Base-by-base conservation (phyloP, 2,113 vertebrate species). In the Zeus faber region DNA sequence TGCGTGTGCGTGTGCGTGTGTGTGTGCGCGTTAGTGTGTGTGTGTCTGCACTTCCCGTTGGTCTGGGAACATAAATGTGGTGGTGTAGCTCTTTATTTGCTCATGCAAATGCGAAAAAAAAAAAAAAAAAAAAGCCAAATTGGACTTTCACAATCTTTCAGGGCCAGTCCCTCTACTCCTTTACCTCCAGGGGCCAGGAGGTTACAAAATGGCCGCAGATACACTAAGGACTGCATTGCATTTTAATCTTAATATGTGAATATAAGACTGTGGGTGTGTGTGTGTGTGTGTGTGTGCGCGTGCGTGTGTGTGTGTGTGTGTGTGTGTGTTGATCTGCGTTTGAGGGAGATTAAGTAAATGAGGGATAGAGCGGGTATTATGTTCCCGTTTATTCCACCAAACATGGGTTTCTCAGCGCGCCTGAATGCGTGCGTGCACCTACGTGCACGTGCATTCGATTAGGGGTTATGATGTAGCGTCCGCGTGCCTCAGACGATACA, bases 141-240 rank as follows among this genome's bases (percentile, higher is more conserved):
- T 53, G 45, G 65, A 62, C 57, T 50, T 52, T 49, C 29, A 17
- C 46, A 10, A 41, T 23, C 54, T 29, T 22, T 46, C 20, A 33
- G 63, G 46, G 58, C 46, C 54, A 47, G 41, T 55, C 54, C 55
- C 63, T 26, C 21, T 24, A n/a, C n/a, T n/a, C n/a, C n/a, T n/a
- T n/a, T n/a, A n/a, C n/a, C n/a, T n/a, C n/a, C n/a, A n/a, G n/a
- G n/a, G n/a, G n/a, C n/a, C n/a, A n/a, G n/a, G n/a, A n/a, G n/a
- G n/a, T n/a, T 16, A 48, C 17, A 29, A 41, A 55, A 53, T 21
- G 35, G 43, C 17, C 58, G 54, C 46, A 49, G 50, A 40, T 48
- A 37, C 33, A 20, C 13, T 33, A 21, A n/a, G 39, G n/a, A 24
- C 43, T 49, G 46, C 49, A 60, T 57, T 21, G 33, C 14, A 62